These are phyloP conservation scores for Sycophila sp. DNA, from an alignment of 1,140 invertebrate species.

Conservation along the genomic window DNA sequence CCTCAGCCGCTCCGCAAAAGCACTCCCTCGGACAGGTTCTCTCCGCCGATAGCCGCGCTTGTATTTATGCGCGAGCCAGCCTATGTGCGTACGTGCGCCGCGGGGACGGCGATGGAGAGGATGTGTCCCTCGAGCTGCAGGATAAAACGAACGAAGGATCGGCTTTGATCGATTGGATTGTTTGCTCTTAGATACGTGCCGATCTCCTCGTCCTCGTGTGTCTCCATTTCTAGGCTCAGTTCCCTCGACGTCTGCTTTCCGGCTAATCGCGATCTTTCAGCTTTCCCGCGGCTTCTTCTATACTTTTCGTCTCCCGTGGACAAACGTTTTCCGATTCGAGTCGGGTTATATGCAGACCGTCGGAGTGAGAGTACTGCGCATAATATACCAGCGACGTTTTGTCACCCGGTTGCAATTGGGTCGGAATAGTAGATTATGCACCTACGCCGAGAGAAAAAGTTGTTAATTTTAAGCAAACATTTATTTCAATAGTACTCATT, in stretches of 20 bases:
- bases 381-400: no score
- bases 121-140: background rate
- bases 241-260: background rate
- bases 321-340: no score
- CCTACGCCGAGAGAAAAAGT: no score
- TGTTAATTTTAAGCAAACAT: no score
- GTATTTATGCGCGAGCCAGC: slow-evolving; percentile 6
- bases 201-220: background rate
- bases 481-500: no score
- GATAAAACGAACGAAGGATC: background rate
- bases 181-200: background rate
- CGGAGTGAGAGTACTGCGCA: no score
- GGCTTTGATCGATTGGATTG: slow-evolving; percentile 27
- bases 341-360: no score
- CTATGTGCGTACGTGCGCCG: background rate
- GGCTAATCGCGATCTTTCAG: background rate
- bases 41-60: slow-evolving; percentile 1
- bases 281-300: background rate
- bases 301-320: no score
- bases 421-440: no score
- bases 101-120: background rate
- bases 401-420: no score
- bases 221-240: background rate
- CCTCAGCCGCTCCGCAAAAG: background rate
- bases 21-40: slow-evolving; percentile 18